A percentile compares a stretch with the other conserved stretches of the same genome.
Evolutionary conservation across 1,140 invertebrate species (phyloP).

Genomic region (Pogonomyrmex barbatus): DNA sequence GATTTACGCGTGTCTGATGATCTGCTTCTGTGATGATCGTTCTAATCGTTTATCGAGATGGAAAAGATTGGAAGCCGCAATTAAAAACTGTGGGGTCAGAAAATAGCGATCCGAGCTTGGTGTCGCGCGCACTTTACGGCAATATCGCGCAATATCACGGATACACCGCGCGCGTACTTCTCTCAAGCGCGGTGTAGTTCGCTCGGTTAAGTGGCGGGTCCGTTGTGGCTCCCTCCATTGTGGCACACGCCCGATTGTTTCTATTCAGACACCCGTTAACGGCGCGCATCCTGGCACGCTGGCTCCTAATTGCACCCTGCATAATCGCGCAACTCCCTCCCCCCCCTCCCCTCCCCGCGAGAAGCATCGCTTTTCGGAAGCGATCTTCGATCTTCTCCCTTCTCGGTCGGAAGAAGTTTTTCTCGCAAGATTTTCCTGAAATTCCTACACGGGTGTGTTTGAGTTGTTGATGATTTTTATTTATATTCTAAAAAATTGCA

Average conservation of each 20-base stretch:
- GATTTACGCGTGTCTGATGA: not conserved
- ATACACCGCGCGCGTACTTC: conserved; percentile 48
- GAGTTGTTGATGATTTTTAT: too few species aligned
- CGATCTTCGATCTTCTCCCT: not conserved
- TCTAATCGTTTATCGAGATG: not conserved
- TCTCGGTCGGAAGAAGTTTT: not conserved
- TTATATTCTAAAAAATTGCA: too few species aligned
- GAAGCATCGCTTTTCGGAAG: not conserved
- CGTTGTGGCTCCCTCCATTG: conserved; percentile 73
- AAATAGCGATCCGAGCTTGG: not conserved
- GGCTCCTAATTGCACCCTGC: conserved; percentile 68
- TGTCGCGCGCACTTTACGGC: conserved; percentile 55
- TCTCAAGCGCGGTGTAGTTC: conserved; percentile 64
- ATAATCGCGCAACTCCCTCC: conserved; percentile 33
- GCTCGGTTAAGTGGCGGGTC: conserved; percentile 73
- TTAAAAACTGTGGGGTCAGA: not conserved
- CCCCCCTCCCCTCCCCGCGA: not conserved
- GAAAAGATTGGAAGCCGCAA: not conserved
- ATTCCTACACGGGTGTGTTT: not conserved
- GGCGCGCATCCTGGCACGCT: conserved; percentile 67
- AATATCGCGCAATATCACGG: conserved; percentile 68
- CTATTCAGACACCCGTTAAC: conserved; percentile 74
- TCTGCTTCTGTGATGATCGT: not conserved
- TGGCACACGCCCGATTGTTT: conserved; percentile 70
- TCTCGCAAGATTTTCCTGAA: not conserved